Conservation (phyloP, 2,888 invertebrate genomes). For the Adelphocoris suturalis region DNA sequence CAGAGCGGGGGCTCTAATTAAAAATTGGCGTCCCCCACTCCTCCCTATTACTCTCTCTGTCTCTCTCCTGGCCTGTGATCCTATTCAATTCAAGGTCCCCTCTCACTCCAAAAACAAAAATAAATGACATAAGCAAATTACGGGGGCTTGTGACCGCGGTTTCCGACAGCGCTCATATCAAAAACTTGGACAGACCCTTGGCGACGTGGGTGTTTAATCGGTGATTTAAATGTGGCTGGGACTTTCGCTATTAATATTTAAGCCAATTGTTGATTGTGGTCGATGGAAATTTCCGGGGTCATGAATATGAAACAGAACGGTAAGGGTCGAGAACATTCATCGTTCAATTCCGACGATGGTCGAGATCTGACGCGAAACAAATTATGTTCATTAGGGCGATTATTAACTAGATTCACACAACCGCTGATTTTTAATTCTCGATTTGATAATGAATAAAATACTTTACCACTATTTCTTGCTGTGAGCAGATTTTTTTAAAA, state of each 20-base stretch:
- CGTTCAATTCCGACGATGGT: not conserved
- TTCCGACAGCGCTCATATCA: slow-evolving; percentile 33
- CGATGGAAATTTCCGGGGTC: slow-evolving; percentile 61
- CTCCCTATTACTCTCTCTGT: not conserved
- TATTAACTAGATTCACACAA: not conserved
- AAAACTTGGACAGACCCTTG: not conserved
- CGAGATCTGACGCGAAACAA: slow-evolving; percentile 7
- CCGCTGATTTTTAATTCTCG: not conserved
- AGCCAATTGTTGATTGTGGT: slow-evolving; percentile 69
- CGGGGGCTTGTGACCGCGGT: not conserved
- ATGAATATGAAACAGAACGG: slow-evolving; percentile 61
- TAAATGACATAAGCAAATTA: not conserved
- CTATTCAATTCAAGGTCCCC: not conserved
- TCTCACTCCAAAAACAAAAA: not conserved
- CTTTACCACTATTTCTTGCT: too few species aligned
- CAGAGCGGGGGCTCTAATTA: not conserved
- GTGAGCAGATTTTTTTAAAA: too few species aligned
- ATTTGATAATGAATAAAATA: too few species aligned
- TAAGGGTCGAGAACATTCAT: not conserved
- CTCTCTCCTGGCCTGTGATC: not conserved
- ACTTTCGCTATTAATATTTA: slow-evolving; percentile 69
- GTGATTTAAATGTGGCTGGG: slow-evolving; percentile 67
- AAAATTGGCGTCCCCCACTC: not conserved
- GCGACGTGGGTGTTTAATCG: slow-evolving; percentile 62
- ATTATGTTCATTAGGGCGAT: slow-evolving; percentile 14